Evolutionary conservation across 2,113 vertebrate species (phyloP).

Genomic region (Emydocephalus ijimae): DNA sequence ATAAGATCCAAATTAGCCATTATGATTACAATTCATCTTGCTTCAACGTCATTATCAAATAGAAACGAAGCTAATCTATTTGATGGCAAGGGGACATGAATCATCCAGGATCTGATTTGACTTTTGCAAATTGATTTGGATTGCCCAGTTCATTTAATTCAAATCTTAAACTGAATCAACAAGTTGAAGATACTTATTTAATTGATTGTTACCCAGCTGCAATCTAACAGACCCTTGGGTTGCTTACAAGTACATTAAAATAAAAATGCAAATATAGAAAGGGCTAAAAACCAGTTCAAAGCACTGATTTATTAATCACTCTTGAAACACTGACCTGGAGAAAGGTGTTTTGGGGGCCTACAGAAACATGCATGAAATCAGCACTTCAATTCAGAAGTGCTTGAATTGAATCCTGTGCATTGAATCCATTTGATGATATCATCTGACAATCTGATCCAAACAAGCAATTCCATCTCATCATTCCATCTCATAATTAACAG

Average conservation of each 20-base stretch:
- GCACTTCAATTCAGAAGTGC: neutral
- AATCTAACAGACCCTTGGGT: neutral
- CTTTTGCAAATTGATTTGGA: neutral
- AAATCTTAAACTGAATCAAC: neutral
- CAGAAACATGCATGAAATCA: neutral
- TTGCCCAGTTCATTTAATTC: neutral
- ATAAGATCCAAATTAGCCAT: neutral
- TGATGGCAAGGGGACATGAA: neutral
- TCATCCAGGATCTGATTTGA: neutral
- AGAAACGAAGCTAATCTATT: neutral
- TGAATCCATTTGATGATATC: neutral
- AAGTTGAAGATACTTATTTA: neutral
- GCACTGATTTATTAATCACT: neutral
- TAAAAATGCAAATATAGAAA: neutral
- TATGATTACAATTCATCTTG: neutral
- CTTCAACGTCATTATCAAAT: neutral
- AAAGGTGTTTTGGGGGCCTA: neutral
- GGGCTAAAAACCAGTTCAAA: neutral
- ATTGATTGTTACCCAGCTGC: neutral
- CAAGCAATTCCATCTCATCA: neutral
- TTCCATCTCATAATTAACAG: too few relatives aligned
- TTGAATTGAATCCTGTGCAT: neutral
- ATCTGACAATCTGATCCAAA: neutral
- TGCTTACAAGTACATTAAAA: neutral
- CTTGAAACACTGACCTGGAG: neutral